phyloP scores from a whole-genome alignment of 2,888 invertebrate species.

The Liopterus haemorrhoidalis region DNA sequence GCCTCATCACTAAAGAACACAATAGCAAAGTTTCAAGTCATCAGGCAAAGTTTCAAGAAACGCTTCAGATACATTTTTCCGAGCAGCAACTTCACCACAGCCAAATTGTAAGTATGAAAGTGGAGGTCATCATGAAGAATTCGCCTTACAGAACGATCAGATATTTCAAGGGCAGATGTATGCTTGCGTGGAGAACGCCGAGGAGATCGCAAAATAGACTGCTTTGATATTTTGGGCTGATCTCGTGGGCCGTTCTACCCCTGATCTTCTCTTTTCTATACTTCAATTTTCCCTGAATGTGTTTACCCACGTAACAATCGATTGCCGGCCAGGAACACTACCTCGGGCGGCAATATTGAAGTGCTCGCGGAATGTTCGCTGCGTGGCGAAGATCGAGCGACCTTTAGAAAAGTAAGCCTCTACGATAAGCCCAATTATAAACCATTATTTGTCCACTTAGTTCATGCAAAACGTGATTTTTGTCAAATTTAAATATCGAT shows the following conservation, averaged over 20 bases:
- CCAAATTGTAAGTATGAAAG: constrained; percentile 33
- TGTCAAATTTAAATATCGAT: too few species aligned
- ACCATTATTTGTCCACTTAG: too few species aligned
- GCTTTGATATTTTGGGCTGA: too few species aligned
- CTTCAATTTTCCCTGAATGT: too few species aligned
- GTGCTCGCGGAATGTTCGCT: constrained; percentile 12
- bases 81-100: constrained; percentile 23
- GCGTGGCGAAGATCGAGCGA: constrained; percentile 15
- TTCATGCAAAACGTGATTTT: too few species aligned
- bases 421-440: constrained; percentile 24
- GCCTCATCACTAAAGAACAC: constrained; percentile 28
- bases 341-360: constrained; percentile 14
- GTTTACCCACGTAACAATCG: too few species aligned
- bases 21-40: constrained; percentile 18
- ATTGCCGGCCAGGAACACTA: constrained; percentile 15
- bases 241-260: too few species aligned
- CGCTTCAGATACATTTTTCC: constrained; percentile 26
- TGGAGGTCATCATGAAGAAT: constrained; percentile 31
- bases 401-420: constrained; percentile 23
- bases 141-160: constrained; percentile 27
- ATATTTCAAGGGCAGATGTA: constrained; percentile 31
- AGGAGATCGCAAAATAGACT: too few species aligned
- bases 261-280: too few species aligned
- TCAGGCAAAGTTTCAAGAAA: constrained; percentile 28
- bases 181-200: too few species aligned